Evolutionary conservation across 2,113 vertebrate species (phyloP), one percentile per base, ranked within the genome.

Genomic region (Misgurnus anguillicaudatus): DNA sequence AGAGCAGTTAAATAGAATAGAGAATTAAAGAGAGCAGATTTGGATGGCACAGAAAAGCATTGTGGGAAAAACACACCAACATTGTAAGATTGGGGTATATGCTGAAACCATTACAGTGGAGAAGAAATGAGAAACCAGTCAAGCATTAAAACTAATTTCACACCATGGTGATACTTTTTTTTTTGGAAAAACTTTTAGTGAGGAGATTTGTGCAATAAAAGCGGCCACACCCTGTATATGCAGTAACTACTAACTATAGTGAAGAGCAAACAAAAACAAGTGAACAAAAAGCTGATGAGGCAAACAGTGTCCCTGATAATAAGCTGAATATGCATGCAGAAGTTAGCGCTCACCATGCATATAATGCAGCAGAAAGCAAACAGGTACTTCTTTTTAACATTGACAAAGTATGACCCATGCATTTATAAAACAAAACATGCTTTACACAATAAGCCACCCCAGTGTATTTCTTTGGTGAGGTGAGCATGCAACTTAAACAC

Each of bases 141-240:
- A 72, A 5, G 72, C 17, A 14, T 6, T n/a, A 51, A 63, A 75
- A 68, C n/a, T 13, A 73, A 69, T 21, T 64, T 10, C 39, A 10
- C 71, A 73, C 57, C 58, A 19, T 74, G n/a, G 38, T 72, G 51
- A 55, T 42, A 75, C 76, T 16, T 31, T 1, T 74, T 36, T 39
- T 53, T 58, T 75, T 24, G 68, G 68, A 75, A 21, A 66, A 60
- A 19, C 38, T 47, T 47, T 53, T 39, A 58, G 53, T 57, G 38
- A 75, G 57, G 6, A 66, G 16, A 63, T 80, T 83, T 75, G 77
- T 55, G 77, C 80, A 83, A 84, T 84, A 83, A 83, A 75, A 83
- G 84, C 86, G 85, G 92, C 88, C 78, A 88, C 84, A 86, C 90
- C 91, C 92, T 92, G 91, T 91, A 91, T 91, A 91, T 91, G 90